Conservation (phyloP, 2,888 invertebrate species). For the Fragum sueziense region DNA sequence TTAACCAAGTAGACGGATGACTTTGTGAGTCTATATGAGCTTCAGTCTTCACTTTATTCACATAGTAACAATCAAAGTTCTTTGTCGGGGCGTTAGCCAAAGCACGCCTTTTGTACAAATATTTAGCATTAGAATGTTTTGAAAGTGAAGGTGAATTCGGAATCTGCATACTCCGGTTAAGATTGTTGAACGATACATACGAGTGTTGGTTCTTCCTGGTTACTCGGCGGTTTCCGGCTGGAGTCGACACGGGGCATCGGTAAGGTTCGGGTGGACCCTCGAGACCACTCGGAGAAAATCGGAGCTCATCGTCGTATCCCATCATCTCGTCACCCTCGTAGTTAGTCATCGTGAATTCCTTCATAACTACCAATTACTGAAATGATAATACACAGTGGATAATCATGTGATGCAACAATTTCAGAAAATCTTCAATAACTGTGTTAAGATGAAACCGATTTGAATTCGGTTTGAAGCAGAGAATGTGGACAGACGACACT, state of each 20-base stretch:
- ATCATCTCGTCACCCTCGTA: constrained; percentile 10
- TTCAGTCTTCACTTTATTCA: constrained; percentile 53
- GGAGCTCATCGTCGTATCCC: constrained; percentile 23
- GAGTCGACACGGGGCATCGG: constrained; percentile 67
- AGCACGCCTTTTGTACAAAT: constrained; percentile 30
- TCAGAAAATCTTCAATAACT: too few species aligned
- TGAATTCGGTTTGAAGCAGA: too few species aligned
- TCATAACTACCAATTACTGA: not conserved
- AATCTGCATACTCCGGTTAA: constrained; percentile 48
- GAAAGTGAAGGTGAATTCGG: constrained; percentile 30
- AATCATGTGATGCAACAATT: too few species aligned
- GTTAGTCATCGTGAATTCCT: not conserved
- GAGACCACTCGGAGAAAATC: constrained; percentile 18
- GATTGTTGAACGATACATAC: constrained; percentile 48
- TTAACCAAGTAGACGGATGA: constrained; percentile 61
- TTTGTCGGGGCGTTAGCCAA: constrained; percentile 54
- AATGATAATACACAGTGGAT: too few species aligned
- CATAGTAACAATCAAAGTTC: constrained; percentile 67
- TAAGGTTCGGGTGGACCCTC: constrained; percentile 48
- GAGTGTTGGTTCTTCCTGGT: constrained; percentile 13
- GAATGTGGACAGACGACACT: too few species aligned
- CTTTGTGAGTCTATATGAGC: constrained; percentile 44
- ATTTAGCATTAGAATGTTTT: constrained; percentile 36
- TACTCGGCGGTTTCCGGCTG: constrained; percentile 50
- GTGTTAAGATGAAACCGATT: too few species aligned